Percentiles rank a stretch among this genome's conserved stretches.
These are phyloP conservation scores for Margarornis squamiger DNA, from an alignment of 2,797 vertebrate genomes.

Conservation along the genomic window DNA sequence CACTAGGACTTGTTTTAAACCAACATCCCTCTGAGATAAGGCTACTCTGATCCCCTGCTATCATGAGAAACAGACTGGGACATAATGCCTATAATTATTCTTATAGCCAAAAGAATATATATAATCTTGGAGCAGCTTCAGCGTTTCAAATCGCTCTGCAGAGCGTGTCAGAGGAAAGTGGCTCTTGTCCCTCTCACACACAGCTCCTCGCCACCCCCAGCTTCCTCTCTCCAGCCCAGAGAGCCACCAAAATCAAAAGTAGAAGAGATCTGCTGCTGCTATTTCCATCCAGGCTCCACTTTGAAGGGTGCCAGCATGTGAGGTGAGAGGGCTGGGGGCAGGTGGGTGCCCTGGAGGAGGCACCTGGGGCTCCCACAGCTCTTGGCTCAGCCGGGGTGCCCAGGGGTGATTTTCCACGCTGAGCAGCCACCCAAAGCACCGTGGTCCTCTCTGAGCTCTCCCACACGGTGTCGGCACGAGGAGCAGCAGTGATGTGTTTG, in stretches of 20 bases:
- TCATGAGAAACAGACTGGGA: not conserved
- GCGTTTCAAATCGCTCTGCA: fast-evolving
- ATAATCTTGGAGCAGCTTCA: not conserved
- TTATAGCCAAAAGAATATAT: not conserved
- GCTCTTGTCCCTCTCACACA: slow-evolving; percentile 4
- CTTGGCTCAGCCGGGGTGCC: not conserved
- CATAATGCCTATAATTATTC: not conserved
- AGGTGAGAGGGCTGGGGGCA: not conserved
- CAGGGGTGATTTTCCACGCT: not conserved
- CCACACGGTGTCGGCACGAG: not conserved
- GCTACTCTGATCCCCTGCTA: not conserved
- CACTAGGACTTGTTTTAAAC: not conserved
- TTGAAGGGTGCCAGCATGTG: fast-evolving
- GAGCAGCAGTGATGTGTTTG: fast-evolving
- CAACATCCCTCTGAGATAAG: not conserved
- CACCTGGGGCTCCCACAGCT: not conserved
- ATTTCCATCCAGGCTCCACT: not conserved
- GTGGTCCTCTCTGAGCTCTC: fast-evolving
- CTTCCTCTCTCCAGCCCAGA: slow-evolving; percentile 39
- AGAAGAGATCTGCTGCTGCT: not conserved
- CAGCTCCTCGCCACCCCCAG: slow-evolving; percentile 16
- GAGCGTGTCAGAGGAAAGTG: not conserved
- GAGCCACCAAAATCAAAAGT: slow-evolving; percentile 3
- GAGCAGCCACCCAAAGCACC: not conserved
- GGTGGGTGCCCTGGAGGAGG: not conserved